These are phyloP conservation scores for Drosophila neotestacea DNA, from an alignment of 2,888 invertebrate species.

Conservation along the genomic window DNA sequence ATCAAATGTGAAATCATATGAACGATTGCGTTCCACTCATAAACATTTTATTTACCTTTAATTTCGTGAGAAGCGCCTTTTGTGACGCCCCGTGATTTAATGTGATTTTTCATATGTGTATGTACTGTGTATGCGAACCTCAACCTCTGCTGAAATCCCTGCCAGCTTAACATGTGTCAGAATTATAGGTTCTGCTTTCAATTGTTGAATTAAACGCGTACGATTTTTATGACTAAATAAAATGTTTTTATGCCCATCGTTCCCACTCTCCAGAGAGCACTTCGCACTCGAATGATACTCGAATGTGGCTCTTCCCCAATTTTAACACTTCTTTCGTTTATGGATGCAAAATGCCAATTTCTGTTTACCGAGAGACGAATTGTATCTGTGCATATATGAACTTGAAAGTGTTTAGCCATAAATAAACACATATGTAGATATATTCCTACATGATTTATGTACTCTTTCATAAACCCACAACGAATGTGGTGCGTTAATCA, in stretches of 20 bases:
- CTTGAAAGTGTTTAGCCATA: conserved; percentile 67
- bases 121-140: background rate
- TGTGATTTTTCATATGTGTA: conserved; percentile 40
- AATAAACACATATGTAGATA: conserved; percentile 57
- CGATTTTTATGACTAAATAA: conserved; percentile 77
- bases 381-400: conserved; percentile 36
- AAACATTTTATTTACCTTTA: conserved; percentile 81
- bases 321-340: conserved; percentile 35
- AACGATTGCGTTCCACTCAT: conserved; percentile 75
- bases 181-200: conserved; percentile 37
- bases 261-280: conserved; percentile 1
- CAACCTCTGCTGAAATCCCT: background rate
- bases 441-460: conserved; percentile 39
- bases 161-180: conserved; percentile 46
- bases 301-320: conserved; percentile 1
- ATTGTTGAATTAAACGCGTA: conserved; percentile 64
- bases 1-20: conserved; percentile 79
- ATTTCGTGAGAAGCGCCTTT: conserved; percentile 77
- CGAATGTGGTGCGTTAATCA: conserved; percentile 46
- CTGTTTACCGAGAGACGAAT: conserved; percentile 58
- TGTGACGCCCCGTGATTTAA: conserved; percentile 69
- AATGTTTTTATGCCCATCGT: conserved; percentile 47
- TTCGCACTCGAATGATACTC: conserved; percentile 23
- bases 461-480: conserved; percentile 21
- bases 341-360: conserved; percentile 70